Evolutionary conservation across 2,113 vertebrate species (phyloP).

Genomic region (Atlantisia rogersi): DNA sequence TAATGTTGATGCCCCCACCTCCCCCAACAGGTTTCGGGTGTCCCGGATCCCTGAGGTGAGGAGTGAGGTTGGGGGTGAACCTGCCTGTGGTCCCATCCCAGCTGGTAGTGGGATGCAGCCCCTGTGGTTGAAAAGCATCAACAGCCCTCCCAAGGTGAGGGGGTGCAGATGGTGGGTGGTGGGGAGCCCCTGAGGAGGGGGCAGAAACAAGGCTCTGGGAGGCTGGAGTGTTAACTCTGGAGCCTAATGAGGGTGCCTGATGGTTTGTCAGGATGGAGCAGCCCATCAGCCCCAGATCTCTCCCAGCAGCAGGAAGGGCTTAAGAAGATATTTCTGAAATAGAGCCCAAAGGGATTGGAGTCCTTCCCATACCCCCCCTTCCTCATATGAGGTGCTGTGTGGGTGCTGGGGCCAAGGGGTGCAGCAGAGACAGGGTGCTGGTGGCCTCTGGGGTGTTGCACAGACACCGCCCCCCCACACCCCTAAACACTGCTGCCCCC

Average conservation of each 20-base stretch:
- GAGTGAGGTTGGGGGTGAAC: conserved; percentile 60
- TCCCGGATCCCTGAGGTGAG: conserved; percentile 87
- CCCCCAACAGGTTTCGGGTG: conserved; percentile 86
- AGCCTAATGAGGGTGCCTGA: not conserved
- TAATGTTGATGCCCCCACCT: not conserved
- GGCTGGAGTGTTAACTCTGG: not conserved
- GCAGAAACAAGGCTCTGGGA: fast-evolving
- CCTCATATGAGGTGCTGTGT: not conserved
- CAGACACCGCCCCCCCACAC: not conserved
- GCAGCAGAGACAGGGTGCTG: not conserved
- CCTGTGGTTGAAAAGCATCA: conserved; percentile 17
- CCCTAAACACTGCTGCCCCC: too few species aligned
- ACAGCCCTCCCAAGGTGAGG: conserved; percentile 72
- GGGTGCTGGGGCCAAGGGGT: not conserved
- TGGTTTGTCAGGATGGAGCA: not conserved
- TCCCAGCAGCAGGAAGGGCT: not conserved
- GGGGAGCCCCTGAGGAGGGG: not conserved
- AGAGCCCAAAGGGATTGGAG: not conserved
- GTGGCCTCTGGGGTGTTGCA: too few species aligned
- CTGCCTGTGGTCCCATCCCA: conserved; percentile 29
- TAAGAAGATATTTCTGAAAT: not conserved
- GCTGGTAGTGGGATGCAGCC: conserved; percentile 57
- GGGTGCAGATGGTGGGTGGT: fast-evolving
- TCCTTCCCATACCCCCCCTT: not conserved
- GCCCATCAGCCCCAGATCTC: not conserved